Conservation (phyloP, 2,888 invertebrate species). For the Beris morrisii region DNA sequence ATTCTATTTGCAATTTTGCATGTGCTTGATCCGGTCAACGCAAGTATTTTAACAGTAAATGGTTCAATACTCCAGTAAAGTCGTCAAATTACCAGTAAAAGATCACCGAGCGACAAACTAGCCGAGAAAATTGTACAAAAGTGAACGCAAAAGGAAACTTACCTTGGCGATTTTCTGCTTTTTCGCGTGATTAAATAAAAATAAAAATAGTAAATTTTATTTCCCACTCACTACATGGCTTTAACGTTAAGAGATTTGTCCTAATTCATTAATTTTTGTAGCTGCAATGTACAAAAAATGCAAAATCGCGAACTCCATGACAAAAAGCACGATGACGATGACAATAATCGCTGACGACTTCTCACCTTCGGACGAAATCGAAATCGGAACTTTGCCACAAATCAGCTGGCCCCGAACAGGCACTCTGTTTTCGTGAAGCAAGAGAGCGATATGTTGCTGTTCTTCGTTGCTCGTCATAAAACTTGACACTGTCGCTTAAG, state of each 20-base stretch:
- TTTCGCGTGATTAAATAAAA: slow-evolving; percentile 24
- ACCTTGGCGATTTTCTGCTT: slow-evolving; percentile 22
- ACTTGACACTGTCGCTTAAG: no score
- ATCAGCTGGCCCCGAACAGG: no score
- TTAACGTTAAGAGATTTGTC: slow-evolving; percentile 29
- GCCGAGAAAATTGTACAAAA: background rate
- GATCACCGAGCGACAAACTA: background rate
- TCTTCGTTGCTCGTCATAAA: no score
- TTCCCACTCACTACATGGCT: slow-evolving; percentile 28
- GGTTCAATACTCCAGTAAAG: no score
- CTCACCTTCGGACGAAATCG: no score
- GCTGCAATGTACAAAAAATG: slow-evolving; percentile 19
- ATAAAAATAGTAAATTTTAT: slow-evolving; percentile 23
- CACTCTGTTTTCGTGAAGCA: no score
- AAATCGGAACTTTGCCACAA: no score
- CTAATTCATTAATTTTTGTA: slow-evolving; percentile 24
- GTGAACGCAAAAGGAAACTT: background rate
- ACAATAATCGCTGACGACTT: background rate
- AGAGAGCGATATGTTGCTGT: no score
- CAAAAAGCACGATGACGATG: slow-evolving; percentile 11
- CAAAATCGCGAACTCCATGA: slow-evolving; percentile 25
- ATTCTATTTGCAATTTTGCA: no score
- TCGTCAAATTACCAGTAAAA: background rate
- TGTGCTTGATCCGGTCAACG: background rate
- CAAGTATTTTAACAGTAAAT: background rate